Base-by-base conservation (phyloP, 2,797 vertebrate species). In the Anguilla pacifica region DNA sequence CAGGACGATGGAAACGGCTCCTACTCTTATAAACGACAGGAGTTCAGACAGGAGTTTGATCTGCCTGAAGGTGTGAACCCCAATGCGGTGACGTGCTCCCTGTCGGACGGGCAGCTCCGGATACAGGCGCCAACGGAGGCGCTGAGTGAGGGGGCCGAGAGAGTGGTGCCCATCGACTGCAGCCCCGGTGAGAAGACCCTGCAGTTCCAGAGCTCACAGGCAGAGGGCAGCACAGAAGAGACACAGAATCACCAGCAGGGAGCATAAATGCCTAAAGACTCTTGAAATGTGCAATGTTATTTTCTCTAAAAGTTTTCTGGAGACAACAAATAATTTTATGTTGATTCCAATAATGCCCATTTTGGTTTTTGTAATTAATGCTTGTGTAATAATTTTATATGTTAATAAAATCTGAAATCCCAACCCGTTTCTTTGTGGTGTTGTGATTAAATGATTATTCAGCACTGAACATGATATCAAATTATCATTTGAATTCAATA, bases 1-100 rank as follows among this genome's bases (percentile, higher is more conserved):
- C 89, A 91, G 87, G 92, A 92, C 0, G 93, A 94, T 0, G 95
- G 88, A 39, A 95, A 95, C 88, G 96, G 97, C 91, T 96, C 95
- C 0, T 97, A 92, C 94, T 96, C 96, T 0, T 97, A 95, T 96
- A 94, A 93, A 88, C 95, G 95, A 9, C 10, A 6, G 49, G 6
- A 6, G 6, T 51, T 31, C 31, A 31, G 5, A 31, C 31, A 31
- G 1, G n/a, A n/a, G n/a, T n/a, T n/a, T n/a, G n/a, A n/a, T n/a
- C n/a, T n/a, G n/a, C n/a, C n/a, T n/a, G n/a, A n/a, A n/a, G n/a
- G n/a, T n/a, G n/a, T n/a, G n/a, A n/a, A n/a, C n/a, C n/a, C n/a
- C n/a, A n/a, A n/a, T n/a, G n/a, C n/a, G n/a, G n/a, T n/a, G n/a
- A n/a, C n/a, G n/a, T n/a, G n/a, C n/a, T n/a, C n/a, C n/a, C n/a